Conservation (phyloP, 2,113 vertebrate genomes). For the Protomyctophum bolini region DNA sequence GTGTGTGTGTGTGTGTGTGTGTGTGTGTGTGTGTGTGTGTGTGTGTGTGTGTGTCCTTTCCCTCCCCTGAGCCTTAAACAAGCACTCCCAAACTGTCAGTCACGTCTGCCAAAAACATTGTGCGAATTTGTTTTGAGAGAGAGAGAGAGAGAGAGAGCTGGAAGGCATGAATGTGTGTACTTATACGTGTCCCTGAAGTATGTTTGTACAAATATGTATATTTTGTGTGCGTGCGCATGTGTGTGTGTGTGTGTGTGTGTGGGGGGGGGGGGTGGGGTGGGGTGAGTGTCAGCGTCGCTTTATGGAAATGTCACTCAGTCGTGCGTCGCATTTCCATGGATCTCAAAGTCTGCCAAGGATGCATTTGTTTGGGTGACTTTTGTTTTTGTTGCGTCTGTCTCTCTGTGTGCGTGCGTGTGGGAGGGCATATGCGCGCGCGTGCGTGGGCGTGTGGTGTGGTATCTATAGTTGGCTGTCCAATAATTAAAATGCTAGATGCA, state of each 20-base stretch:
- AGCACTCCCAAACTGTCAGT: conserved; percentile 70
- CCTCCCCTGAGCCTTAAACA: conserved; percentile 7
- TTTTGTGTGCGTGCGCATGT: conserved; percentile 3
- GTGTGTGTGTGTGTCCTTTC: neutral
- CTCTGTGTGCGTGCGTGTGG: neutral
- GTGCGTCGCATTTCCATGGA: conserved; percentile 18
- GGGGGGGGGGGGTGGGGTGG: conserved; percentile 8
- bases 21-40: neutral
- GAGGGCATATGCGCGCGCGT: neutral
- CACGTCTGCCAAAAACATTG: conserved; percentile 36
- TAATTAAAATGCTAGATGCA: too few species aligned
- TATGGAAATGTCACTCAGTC: conserved; percentile 21
- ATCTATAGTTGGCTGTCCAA: neutral
- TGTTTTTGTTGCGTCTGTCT: neutral
- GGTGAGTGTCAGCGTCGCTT: conserved; percentile 7
- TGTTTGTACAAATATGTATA: too few species aligned
- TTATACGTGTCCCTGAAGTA: too few species aligned
- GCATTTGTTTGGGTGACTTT: neutral
- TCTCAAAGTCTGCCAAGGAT: neutral
- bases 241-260: conserved; percentile 3
- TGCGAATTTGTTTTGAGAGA: neutral
- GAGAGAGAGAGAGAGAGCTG: too few species aligned
- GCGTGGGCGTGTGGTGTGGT: neutral
- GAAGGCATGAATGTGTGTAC: too few species aligned
- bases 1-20: neutral